Conservation (phyloP, 53 echinoderm and acorn worm species). For the Holothuria scabra region DNA sequence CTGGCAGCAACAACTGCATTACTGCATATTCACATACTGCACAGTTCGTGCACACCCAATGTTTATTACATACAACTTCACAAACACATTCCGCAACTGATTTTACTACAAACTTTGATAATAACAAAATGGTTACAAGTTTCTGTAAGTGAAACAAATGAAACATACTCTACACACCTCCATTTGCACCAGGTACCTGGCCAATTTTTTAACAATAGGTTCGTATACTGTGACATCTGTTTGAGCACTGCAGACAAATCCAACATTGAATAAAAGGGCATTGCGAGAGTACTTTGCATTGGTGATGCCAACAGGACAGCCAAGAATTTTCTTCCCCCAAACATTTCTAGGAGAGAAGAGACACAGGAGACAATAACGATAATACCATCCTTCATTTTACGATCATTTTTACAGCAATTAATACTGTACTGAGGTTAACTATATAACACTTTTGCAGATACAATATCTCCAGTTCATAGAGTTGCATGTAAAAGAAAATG, state of each 20-base stretch:
- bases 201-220: constrained; percentile 96
- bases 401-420: background rate
- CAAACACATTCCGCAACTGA: too few species aligned
- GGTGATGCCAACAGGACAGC: constrained; percentile 92
- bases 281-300: constrained; percentile 96
- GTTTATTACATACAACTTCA: too few species aligned
- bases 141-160: too few species aligned
- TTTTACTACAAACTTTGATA: too few species aligned
- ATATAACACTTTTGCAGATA: too few species aligned
- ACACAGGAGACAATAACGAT: background rate
- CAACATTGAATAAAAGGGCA: constrained; percentile 91
- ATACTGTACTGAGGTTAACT: background rate
- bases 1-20: too few species aligned
- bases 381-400: background rate
- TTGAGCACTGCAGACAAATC: constrained; percentile 81
- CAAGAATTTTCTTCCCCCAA: constrained; percentile 85
- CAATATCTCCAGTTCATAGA: too few species aligned
- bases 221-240: constrained; percentile 82
- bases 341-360: constrained; percentile 73
- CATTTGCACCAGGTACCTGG: constrained; percentile 84
- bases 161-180: constrained; percentile 61
- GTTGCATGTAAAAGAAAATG: too few species aligned
- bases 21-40: too few species aligned
- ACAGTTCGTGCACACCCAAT: too few species aligned
- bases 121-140: too few species aligned